Conservation (phyloP, 1,140 invertebrate genomes). For the Harpegnathos saltator region DNA sequence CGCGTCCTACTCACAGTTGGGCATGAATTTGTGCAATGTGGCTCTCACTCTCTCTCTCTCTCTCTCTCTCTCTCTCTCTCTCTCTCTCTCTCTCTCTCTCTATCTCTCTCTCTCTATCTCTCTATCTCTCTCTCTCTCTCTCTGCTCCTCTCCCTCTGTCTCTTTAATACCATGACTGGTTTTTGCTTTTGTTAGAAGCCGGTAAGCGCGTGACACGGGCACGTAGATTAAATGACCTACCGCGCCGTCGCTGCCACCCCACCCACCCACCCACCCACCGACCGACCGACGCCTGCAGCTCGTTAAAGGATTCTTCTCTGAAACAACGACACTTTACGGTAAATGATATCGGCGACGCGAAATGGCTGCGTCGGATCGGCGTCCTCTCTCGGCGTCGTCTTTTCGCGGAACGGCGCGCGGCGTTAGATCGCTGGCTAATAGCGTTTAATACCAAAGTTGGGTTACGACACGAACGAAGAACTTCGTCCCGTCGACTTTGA, state of each 20-base stretch:
- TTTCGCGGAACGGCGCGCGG: slow-evolving; percentile 22
- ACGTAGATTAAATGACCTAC: slow-evolving; percentile 56
- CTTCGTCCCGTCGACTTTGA: slow-evolving; percentile 50
- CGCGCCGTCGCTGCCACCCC: neutral
- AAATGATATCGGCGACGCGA: slow-evolving; percentile 39
- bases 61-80: too few species aligned
- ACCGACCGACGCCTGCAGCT: too few species aligned
- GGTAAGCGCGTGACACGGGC: slow-evolving; percentile 43
- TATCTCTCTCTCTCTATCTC: too few species aligned
- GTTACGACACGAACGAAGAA: slow-evolving; percentile 50
- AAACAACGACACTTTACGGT: slow-evolving; percentile 59
- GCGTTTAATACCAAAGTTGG: slow-evolving; percentile 59
- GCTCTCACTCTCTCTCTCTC: too few species aligned
- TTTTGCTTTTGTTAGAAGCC: slow-evolving; percentile 53
- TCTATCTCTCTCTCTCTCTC: too few species aligned
- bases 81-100: too few species aligned
- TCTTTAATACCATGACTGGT: slow-evolving; percentile 49
- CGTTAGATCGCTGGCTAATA: slow-evolving; percentile 49
- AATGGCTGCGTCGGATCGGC: slow-evolving; percentile 36
- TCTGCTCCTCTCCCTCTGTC: too few species aligned
- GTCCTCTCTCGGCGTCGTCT: too few species aligned
- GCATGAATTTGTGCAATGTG: slow-evolving; percentile 57
- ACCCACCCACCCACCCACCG: too few species aligned
- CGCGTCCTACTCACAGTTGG: too few species aligned
- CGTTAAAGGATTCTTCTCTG: slow-evolving; percentile 35